Percentiles rank a stretch among this genome's conserved stretches.
Conservation (phyloP, 2,113 vertebrate genomes). For the Galemys pyrenaicus region DNA sequence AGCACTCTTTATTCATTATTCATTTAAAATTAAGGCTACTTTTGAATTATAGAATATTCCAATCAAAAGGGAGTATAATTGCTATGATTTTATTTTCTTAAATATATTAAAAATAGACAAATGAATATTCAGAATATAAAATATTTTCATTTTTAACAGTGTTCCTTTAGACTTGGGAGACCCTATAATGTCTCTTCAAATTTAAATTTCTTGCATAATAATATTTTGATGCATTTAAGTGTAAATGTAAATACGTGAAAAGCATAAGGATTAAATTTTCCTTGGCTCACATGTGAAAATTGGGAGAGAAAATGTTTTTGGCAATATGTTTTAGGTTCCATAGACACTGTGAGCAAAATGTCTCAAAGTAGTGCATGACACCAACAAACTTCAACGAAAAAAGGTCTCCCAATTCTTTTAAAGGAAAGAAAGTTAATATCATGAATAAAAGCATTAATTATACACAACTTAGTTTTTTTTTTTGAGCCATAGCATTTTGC, state of each 20-base stretch:
- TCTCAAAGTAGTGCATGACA: background rate
- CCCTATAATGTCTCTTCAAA: background rate
- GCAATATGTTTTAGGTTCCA: background rate
- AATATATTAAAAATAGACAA: background rate
- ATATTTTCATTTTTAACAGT: background rate
- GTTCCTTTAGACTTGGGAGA: background rate
- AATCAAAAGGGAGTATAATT: background rate
- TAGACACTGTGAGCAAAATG: background rate
- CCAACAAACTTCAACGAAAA: slow-evolving; percentile 12
- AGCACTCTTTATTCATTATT: background rate
- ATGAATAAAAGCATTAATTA: background rate
- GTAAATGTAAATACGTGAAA: slow-evolving; percentile 61
- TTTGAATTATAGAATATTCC: background rate
- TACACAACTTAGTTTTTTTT: background rate
- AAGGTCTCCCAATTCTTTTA: background rate
- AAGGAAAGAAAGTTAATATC: background rate
- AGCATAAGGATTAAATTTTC: slow-evolving; percentile 61
- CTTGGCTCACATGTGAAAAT: background rate
- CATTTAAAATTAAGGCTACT: slow-evolving; percentile 1
- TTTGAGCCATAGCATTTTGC: background rate
- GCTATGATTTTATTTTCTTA: background rate
- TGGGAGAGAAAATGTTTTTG: slow-evolving; percentile 51
- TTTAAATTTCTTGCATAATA: slow-evolving; percentile 19
- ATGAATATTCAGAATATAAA: background rate
- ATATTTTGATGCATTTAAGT: slow-evolving; percentile 42